A percentile compares a stretch with the other conserved stretches of the same genome.
phyloP scores from a whole-genome alignment of 2,113 vertebrate species.

The Malurus cyaneus region DNA sequence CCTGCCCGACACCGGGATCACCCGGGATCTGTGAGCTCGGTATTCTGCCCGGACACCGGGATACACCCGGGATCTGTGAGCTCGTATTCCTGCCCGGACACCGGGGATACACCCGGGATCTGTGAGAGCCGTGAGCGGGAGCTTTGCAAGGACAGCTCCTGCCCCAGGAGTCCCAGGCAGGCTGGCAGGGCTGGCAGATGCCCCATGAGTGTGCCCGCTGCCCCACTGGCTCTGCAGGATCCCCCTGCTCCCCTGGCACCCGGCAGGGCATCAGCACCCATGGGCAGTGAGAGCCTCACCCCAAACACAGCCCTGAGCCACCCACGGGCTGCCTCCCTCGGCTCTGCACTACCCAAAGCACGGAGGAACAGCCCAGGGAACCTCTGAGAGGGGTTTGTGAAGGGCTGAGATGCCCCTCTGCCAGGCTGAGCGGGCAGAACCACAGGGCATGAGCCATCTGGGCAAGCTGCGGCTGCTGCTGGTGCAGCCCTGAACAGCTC shows the following conservation, averaged over 20 bases:
- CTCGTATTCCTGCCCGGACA: too few species aligned
- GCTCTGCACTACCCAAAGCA: neutral
- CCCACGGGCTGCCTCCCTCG: rapidly evolving
- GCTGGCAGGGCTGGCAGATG: neutral
- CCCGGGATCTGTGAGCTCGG: too few species aligned
- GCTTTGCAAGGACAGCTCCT: neutral
- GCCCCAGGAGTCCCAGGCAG: neutral
- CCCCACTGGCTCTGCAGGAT: neutral
- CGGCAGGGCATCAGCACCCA: rapidly evolving
- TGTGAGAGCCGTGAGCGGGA: neutral
- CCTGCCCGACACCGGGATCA: neutral
- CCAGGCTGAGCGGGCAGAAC: neutral
- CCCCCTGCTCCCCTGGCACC: neutral
- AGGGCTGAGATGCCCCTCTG: neutral
- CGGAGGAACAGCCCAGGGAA: rapidly evolving
- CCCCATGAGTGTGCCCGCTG: neutral
- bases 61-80: too few species aligned
- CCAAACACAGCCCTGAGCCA: rapidly evolving
- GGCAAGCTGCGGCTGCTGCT: rapidly evolving
- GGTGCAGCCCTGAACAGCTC: neutral
- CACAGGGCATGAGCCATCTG: neutral
- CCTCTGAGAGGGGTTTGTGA: rapidly evolving
- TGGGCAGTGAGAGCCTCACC: neutral
- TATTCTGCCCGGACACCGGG: too few species aligned
- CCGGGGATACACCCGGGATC: too few species aligned